These are phyloP conservation scores for Coptodon rendalli DNA, from an alignment of 2,113 vertebrate genomes.

Conservation along the genomic window DNA sequence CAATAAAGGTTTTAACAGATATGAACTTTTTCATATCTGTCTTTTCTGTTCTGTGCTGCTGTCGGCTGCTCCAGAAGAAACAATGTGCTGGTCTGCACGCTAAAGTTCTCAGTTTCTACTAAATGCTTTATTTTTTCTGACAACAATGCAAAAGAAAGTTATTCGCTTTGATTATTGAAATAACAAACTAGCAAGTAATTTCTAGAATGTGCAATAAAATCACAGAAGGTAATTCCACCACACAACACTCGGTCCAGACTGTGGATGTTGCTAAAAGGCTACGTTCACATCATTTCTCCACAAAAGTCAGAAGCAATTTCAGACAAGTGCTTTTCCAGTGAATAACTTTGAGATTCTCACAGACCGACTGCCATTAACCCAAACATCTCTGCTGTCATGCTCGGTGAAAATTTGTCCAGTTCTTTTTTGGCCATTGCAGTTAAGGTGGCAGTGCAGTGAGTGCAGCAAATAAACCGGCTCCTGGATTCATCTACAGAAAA, in stretches of 20 bases:
- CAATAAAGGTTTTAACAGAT: not conserved
- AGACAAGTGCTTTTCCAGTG: not conserved
- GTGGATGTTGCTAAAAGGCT: not conserved
- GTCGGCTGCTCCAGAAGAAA: not conserved
- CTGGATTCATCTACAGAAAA: not conserved
- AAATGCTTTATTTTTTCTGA: not conserved
- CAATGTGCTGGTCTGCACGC: not conserved
- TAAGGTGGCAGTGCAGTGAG: not conserved
- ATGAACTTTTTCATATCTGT: not conserved
- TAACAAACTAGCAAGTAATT: not conserved
- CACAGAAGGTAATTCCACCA: not conserved
- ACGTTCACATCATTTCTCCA: not conserved
- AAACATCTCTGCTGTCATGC: not conserved
- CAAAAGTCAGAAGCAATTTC: not conserved
- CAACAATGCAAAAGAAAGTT: not conserved
- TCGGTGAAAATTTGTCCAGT: not conserved
- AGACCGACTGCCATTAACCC: not conserved
- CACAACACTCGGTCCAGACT: not conserved
- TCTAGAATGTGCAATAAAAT: not conserved
- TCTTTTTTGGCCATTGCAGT: not conserved
- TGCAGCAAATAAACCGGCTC: not conserved
- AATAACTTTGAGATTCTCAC: not conserved
- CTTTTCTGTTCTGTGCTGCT: not conserved
- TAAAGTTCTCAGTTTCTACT: not conserved
- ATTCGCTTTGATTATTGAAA: not conserved